Evolutionary conservation across 2,113 vertebrate species (phyloP).

Genomic region (Cettia cetti): DNA sequence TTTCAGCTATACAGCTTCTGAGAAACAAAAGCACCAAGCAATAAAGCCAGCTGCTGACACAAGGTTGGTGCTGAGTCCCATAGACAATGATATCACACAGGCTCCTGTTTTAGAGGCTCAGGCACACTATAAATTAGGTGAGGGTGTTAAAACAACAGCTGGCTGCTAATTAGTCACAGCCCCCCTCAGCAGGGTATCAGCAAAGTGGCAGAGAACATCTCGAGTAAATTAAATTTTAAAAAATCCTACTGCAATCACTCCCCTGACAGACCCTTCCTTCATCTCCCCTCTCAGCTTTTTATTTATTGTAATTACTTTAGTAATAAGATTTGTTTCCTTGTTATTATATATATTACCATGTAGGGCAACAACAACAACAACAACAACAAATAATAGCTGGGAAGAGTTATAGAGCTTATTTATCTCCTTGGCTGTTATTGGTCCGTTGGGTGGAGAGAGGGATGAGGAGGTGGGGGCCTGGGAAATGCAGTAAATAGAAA

Average conservation of each 20-base stretch:
- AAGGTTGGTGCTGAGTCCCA: neutral
- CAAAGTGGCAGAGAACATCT: conserved; percentile 33
- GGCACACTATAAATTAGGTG: conserved; percentile 35
- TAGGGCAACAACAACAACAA: conserved; percentile 61
- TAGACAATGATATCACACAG: neutral
- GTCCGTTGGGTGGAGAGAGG: conserved; percentile 47
- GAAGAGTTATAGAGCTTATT: conserved; percentile 78
- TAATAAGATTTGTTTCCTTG: conserved; percentile 79
- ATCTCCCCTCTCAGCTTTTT: conserved; percentile 65
- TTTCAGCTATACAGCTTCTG: neutral
- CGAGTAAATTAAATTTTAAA: conserved; percentile 69
- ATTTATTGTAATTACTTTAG: conserved; percentile 79
- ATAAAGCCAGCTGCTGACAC: neutral
- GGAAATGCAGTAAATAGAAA: conserved; percentile 70
- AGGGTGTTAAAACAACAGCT: conserved; percentile 49
- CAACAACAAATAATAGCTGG: conserved; percentile 58
- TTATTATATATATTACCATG: conserved; percentile 71
- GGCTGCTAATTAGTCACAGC: conserved; percentile 63
- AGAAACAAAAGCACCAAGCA: neutral
- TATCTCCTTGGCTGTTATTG: conserved; percentile 73
- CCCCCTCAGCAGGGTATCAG: conserved; percentile 39
- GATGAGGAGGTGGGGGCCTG: conserved; percentile 9
- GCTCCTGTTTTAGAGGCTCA: conserved; percentile 32
- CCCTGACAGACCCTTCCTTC: conserved; percentile 56
- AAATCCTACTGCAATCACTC: conserved; percentile 66